Evolutionary conservation across 2,797 vertebrate genomes (phyloP).

Genomic region (Uromys caudimaculatus): DNA sequence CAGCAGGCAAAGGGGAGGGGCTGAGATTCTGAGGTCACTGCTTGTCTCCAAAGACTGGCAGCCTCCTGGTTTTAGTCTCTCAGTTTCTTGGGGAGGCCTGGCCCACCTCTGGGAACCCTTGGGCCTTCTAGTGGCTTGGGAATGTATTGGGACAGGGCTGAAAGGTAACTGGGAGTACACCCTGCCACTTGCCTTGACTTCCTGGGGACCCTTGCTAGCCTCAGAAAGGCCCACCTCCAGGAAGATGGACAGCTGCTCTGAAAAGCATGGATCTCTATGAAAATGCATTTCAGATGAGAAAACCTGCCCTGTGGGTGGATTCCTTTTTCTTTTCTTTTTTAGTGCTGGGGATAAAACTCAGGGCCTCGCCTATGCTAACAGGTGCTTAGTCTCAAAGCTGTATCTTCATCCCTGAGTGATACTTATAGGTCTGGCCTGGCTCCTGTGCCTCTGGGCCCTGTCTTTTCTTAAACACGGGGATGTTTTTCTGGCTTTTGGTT

Average conservation of each 20-base stretch:
- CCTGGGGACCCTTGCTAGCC: not conserved
- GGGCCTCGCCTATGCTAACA: not conserved
- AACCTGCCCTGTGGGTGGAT: fast-evolving
- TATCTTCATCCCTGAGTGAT: not conserved
- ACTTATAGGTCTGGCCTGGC: fast-evolving
- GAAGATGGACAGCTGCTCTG: not conserved
- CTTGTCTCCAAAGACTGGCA: not conserved
- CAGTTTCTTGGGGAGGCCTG: not conserved
- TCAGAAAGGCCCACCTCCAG: not conserved
- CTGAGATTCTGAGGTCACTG: not conserved
- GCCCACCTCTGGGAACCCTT: too few relatives aligned
- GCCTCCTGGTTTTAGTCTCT: not conserved
- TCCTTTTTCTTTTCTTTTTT: not conserved
- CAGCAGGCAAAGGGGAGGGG: not conserved
- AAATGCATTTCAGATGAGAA: not conserved
- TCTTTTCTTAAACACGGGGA: not conserved
- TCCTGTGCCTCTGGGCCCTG: fast-evolving
- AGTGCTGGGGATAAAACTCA: not conserved
- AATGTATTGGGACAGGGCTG: not conserved
- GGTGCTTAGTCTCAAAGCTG: not conserved
- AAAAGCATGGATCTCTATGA: not conserved
- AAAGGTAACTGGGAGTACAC: not conserved
- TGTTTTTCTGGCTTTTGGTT: not conserved
- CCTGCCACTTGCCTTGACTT: not conserved
- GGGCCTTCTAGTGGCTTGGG: fast-evolving